Base-by-base conservation (phyloP, 2,888 invertebrate species). In the Dryococelus australis region DNA sequence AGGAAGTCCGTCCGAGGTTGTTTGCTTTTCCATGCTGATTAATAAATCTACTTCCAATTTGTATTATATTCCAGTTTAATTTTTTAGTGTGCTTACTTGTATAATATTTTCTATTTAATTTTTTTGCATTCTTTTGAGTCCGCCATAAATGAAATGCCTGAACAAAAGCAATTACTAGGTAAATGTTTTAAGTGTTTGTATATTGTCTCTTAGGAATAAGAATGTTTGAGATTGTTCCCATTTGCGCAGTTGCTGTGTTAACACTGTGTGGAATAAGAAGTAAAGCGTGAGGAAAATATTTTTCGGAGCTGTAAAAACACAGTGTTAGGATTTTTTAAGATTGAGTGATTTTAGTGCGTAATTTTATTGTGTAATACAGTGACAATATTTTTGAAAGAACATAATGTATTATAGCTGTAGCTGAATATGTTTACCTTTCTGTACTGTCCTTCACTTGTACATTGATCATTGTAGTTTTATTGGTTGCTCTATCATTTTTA, bases 361-460 rank as follows among this genome's bases (percentile, higher is more conserved):
- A 65, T 65, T 65, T 65, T 65, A 65, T n/a, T 65, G 65, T n/a
- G 65, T 24, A 65, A 65, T 16, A 20, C 65, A 65, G 13, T 65
- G 65, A 65, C n/a, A 20, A 65, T 65, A 65, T 65, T 65, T 65
- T 65, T 65, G 65, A 65, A 65, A 65, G 65, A n/a, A 65, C 65
- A 65, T 65, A 24, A 65, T 24, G 65, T 65, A 65, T 16, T 65
- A 20, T 65, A 65, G 65, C n/a, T 4, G n/a, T 65, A 65, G 65
- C 6, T n/a, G 65, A 12, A 65, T 8, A n/a, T 65, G 65, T 65
- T 65, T 65, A 20, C 65, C 65, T 65, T 65, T 16, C 16, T 35
- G 35, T 65, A n/a, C 65, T 65, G 20, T 65, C 65, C n/a, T n/a
- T 24, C 8, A 24, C 8, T 65, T 65, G 65, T 65, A 65, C 65